A percentile compares a stretch with the other conserved stretches of the same genome.
Evolutionary conservation across 1,140 invertebrate species (phyloP).

Genomic region (Anadara kagoshimensis): DNA sequence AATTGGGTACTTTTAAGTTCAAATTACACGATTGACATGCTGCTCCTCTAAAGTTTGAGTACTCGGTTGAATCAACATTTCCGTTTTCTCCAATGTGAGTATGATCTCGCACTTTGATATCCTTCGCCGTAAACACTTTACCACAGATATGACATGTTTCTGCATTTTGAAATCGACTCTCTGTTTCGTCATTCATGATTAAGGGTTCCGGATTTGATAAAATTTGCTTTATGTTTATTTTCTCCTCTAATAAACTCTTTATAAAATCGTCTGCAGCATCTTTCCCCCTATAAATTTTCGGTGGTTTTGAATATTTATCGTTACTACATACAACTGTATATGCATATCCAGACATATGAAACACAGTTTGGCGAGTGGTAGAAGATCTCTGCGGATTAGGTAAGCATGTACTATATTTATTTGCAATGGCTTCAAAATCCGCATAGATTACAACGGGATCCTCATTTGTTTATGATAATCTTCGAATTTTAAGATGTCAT

Average conservation of each 20-base stretch:
- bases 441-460: constrained; percentile 38
- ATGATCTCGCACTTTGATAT: constrained; percentile 6
- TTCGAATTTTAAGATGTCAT: constrained; percentile 19
- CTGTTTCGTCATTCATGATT: not conserved
- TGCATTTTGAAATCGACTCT: not conserved
- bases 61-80: not conserved
- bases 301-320: constrained; percentile 14
- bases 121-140: not conserved
- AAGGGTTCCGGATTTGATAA: not conserved
- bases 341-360: constrained; percentile 16
- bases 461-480: constrained; percentile 15
- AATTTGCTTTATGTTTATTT: not conserved
- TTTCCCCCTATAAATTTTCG: constrained; percentile 14
- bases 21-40: not conserved
- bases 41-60: not conserved
- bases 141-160: not conserved
- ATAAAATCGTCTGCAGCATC: not conserved
- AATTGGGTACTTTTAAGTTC: not conserved
- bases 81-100: not conserved
- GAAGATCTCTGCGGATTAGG: constrained; percentile 2
- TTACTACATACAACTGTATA: constrained; percentile 25
- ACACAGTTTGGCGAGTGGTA: constrained; percentile 6
- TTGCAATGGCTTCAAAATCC: constrained; percentile 29
- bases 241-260: not conserved
- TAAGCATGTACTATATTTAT: constrained; percentile 17